phyloP scores from a whole-genome alignment of 2,888 invertebrate genomes.

The Blastobasis adustella region DNA sequence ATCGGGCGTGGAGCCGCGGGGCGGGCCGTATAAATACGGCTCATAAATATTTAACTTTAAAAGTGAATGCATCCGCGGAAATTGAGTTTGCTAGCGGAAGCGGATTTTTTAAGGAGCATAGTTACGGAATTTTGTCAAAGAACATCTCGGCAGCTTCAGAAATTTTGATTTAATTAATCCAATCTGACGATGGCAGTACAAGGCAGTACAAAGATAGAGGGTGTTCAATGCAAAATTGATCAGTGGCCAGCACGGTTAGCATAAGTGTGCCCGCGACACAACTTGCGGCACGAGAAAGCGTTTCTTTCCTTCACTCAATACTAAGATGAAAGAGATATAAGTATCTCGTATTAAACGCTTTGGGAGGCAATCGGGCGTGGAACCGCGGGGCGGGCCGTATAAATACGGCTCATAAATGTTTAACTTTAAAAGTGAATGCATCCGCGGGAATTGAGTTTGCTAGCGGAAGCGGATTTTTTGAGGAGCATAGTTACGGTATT shows the following conservation, averaged over 20 bases:
- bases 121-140: no score
- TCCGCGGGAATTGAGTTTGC: not conserved
- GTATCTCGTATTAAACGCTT: slow-evolving; percentile 33
- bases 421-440: slow-evolving; percentile 17
- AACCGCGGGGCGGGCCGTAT: slow-evolving; percentile 21
- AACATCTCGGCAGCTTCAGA: no score
- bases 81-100: not conserved
- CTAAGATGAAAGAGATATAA: no score
- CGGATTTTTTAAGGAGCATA: not conserved
- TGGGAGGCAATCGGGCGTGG: slow-evolving; percentile 36
- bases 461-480: not conserved
- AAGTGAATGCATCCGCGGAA: slow-evolving; percentile 7
- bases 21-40: slow-evolving; percentile 24
- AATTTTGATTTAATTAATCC: no score
- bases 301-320: no score
- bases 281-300: no score
- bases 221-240: no score
- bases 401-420: slow-evolving; percentile 32
- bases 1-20: slow-evolving; percentile 28
- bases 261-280: no score
- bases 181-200: no score
- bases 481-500: no score
- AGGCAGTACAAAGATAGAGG: no score
- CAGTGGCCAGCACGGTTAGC: no score
- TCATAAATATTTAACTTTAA: slow-evolving; percentile 30